phyloP scores from a whole-genome alignment of 2,888 invertebrate species.

The Latheticus oryzae region DNA sequence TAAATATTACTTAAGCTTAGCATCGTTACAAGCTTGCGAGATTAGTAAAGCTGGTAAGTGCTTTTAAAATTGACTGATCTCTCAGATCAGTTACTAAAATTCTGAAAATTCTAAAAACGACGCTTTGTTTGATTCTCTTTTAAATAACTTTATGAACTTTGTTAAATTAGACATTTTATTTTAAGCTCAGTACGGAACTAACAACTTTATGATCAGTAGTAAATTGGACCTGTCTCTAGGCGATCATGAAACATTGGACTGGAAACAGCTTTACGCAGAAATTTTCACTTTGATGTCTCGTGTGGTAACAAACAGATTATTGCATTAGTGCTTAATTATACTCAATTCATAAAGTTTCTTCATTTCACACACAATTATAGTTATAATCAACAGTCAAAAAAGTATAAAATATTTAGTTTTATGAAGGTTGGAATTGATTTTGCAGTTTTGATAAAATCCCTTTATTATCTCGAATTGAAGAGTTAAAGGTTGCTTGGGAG shows the following conservation, averaged over 20 bases:
- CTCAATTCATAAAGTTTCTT: not conserved
- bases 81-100: too few relatives aligned
- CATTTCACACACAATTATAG: too few relatives aligned
- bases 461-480: slow-evolving; percentile 17
- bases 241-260: slow-evolving; percentile 8
- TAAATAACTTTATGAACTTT: too few relatives aligned
- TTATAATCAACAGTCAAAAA: too few relatives aligned
- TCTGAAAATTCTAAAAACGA: too few relatives aligned
- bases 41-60: not conserved
- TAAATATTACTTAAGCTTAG: slow-evolving; percentile 16
- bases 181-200: slow-evolving; percentile 8
- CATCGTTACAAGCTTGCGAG: slow-evolving; percentile 1
- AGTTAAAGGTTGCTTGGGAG: slow-evolving; percentile 17
- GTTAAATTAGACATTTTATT: slow-evolving; percentile 20
- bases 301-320: too few relatives aligned
- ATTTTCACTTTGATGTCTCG: slow-evolving; percentile 1
- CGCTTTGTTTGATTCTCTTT: too few relatives aligned
- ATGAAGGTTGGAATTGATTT: too few relatives aligned
- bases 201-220: slow-evolving; percentile 14
- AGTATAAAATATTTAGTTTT: too few relatives aligned
- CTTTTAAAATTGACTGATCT: too few relatives aligned
- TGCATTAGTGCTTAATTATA: too few relatives aligned
- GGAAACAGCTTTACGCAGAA: not conserved
- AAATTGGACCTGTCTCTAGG: slow-evolving; percentile 10
- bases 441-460: slow-evolving; percentile 9